Base-by-base conservation (phyloP, 2,797 vertebrate genomes). In the Aulostomus chinensis region DNA sequence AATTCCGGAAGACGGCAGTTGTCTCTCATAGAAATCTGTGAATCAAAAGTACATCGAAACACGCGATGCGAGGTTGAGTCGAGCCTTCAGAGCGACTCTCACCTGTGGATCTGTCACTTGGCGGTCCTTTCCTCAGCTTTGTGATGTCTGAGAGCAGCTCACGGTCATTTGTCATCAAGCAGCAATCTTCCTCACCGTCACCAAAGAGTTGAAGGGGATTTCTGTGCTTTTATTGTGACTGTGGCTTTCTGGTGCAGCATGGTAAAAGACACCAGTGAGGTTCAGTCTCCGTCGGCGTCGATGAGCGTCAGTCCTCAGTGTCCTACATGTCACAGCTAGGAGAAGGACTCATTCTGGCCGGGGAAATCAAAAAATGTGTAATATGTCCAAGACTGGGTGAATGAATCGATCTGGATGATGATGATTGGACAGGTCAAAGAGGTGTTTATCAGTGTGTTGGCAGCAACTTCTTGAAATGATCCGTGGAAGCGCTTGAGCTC, bases 31-130 rank as follows among this genome's bases (percentile, higher is more conserved):
- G 28, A 12, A 46, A 41, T 68, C 30, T 66, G 14, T 30, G 4
- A 47, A 68, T 67, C 64, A 61, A 71, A 71, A 32, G 66, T 72
- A 52, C n/a, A n/a, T n/a, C n/a, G n/a, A n/a, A n/a, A n/a, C n/a
- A n/a, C n/a, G n/a, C n/a, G n/a, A n/a, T n/a, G n/a, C n/a, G n/a
- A n/a, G n/a, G 7, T 31, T 37, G 22, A 51, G 40, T 58, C 33
- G 13, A 45, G 47, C 16, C 12, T 41, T 46, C 14, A 14, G 12
- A 35, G n/a, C n/a, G n/a, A n/a, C n/a, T n/a, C n/a, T n/a, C n/a
- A n/a, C n/a, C n/a, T n/a, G n/a, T n/a, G n/a, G n/a, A n/a, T n/a
- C n/a, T n/a, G n/a, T n/a, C n/a, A n/a, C n/a, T n/a, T n/a, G n/a
- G n/a, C n/a, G n/a, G n/a, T n/a, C n/a, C n/a, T n/a, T n/a, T n/a